phyloP scores from a whole-genome alignment of 2,113 vertebrate genomes.

The Ptyas mucosa region DNA sequence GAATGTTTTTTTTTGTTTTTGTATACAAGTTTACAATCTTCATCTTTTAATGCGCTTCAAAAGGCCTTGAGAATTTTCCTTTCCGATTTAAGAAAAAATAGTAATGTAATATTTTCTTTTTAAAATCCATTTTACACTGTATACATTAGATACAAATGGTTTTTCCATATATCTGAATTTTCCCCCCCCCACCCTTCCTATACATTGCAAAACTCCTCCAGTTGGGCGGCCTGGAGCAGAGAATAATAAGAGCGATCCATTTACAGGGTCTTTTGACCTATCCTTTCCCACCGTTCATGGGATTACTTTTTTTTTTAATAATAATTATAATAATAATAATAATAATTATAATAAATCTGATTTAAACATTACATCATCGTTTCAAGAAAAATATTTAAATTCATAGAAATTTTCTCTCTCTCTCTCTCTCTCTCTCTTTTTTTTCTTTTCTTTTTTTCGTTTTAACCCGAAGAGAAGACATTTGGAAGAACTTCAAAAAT shows the following conservation, averaged over 20 bases:
- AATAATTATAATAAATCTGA: conserved; percentile 68
- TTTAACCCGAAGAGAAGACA: conserved; percentile 72
- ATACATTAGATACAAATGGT: conserved; percentile 85
- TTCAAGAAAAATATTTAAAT: conserved; percentile 81
- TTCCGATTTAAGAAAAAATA: conserved; percentile 99
- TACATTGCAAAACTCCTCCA: conserved; percentile 78
- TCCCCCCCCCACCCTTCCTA: conserved; percentile 53
- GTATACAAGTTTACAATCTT: conserved; percentile 85
- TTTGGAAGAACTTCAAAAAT: conserved; percentile 76
- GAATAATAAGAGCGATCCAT: conserved; percentile 58
- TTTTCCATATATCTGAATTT: conserved; percentile 73
- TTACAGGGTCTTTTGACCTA: conserved; percentile 63
- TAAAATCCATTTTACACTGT: conserved; percentile 92
- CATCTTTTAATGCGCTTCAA: conserved; percentile 82
- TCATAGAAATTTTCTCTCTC: conserved; percentile 59
- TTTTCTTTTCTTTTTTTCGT: conserved; percentile 16
- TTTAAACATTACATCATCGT: conserved; percentile 76
- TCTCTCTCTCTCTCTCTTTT: conserved; percentile 18
- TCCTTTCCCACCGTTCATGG: conserved; percentile 65
- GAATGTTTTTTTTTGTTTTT: conserved; percentile 72
- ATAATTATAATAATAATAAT: neutral
- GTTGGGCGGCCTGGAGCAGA: conserved; percentile 64
- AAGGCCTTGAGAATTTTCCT: conserved; percentile 82
- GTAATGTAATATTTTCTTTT: conserved; percentile 83
- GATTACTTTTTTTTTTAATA: conserved; percentile 46